Evolutionary conservation across 2,888 invertebrate genomes (phyloP), one percentile per base, ranked within the genome.

Genomic region (Caenorhabditis zanzibari): DNA sequence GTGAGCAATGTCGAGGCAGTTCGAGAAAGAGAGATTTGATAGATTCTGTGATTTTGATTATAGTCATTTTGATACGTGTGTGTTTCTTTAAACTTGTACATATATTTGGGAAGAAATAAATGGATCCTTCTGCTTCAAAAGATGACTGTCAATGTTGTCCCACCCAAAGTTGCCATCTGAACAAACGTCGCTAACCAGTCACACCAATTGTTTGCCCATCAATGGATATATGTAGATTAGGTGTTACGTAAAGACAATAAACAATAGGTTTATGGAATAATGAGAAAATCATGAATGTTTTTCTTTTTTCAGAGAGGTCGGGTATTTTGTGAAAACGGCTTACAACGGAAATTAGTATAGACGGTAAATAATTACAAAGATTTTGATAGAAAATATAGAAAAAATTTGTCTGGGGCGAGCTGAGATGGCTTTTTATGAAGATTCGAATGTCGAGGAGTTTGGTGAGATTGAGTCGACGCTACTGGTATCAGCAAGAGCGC

Each of bases 401-500:
- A 38, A 2, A 10, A 10, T 38, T 38, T 38, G 38, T 38, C 38
- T 28, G 22, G 32, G 41, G 44, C 26, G 44, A 63, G 44, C 44
- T 63, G 58, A 58, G 24, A 26, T 49, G 47, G 7, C 19, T 59
- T n/a, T n/a, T 77, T 52, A 72, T 26, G 59, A 72, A 22, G 49
- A 59, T 59, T 72, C 72, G 49, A 81, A 56, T 54, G 56, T 63
- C 52, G 81, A 63, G 44, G 69, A 74, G 38, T 86, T 85, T 26
- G 86, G 85, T 28, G 80, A 49, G 66, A 56, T 41, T 63, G 69
- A 74, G 49, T 63, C 79, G 22, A 64, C n/a, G 14, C 54, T 68
- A 38, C 68, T 68, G 12, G 68, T n/a, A 9, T 68, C 68, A 22
- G 54, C 35, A 14, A 32, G 71, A 12, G 56, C 35, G 59, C 66